Base-by-base conservation (phyloP, 2,888 invertebrate genomes). In the Colletes collaris region DNA sequence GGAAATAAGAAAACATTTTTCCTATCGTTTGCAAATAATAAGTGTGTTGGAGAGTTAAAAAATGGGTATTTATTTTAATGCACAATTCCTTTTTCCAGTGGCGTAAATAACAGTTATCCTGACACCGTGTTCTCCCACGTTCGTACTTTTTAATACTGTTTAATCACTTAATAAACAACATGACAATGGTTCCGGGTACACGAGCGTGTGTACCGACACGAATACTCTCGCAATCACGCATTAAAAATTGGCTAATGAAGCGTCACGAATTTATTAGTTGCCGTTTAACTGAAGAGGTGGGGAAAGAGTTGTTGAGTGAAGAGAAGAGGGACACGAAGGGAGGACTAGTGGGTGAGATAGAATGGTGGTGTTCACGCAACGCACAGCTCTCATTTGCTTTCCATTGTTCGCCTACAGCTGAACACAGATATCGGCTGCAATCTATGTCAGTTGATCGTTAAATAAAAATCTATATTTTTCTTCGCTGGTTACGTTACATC, bases 401-500 rank as follows among this genome's bases (percentile, higher is more conserved):
- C 85, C 81, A 85, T 85, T 85, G 81, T 85, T 56, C 63, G 59
- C 50, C 65, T 75, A 75, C 69, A 75, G 82, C 81, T 75, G 77
- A 69, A 65, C 65, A 62, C 59, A 71, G 59, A 55, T 69, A 77
- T 70, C 50, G 53, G 55, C 72, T 63, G 63, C 69, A 52, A 69
- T 65, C 27, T 65, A 53, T 63, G 62, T 50, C 50, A 58, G 67
- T 49, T 59, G 69, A 82, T 82, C 55, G 70, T 70, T 69, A 76
- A 70, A 63, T 72, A 64, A 82, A 81, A 81, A 82, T 76, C 73
- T 60, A 53, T 56, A 66, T 66, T 64, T 69, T 64, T 78, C 60
- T 60, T 63, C 55, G 58, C 58, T 46, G 67, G 27, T 46, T 52
- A 49, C 52, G 59, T 52, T 53, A 44, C 50, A 44, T 62, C 53